Percentiles rank a stretch among this genome's conserved stretches.
These are phyloP conservation scores for Silurus lanzhouensis DNA, from an alignment of 2,797 vertebrate genomes.

Conservation along the genomic window DNA sequence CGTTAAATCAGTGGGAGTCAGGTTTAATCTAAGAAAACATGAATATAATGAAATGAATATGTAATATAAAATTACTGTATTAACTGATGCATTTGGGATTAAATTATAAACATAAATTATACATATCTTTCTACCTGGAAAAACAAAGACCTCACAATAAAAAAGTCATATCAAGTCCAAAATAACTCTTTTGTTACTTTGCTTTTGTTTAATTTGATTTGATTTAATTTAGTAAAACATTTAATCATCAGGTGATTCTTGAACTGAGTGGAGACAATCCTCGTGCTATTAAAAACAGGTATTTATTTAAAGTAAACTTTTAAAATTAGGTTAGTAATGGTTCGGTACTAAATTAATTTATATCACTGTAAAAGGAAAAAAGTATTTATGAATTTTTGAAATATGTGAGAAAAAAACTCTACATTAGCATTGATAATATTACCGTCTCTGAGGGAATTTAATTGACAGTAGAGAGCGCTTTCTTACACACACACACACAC, in stretches of 20 bases:
- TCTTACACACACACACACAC: background rate
- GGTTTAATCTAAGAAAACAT: background rate
- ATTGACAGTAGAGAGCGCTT: no score
- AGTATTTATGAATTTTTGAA: background rate
- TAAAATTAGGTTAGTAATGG: no score
- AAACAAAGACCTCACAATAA: background rate
- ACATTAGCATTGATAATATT: background rate
- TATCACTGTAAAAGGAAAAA: background rate
- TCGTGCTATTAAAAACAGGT: background rate
- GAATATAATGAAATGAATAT: no score
- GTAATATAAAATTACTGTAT: background rate
- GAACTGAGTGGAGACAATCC: background rate
- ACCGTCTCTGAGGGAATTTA: background rate
- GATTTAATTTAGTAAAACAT: background rate
- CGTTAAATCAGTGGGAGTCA: background rate
- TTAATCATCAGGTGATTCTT: background rate
- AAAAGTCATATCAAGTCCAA: background rate
- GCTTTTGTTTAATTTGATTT: background rate
- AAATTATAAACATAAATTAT: background rate
- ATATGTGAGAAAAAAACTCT: background rate
- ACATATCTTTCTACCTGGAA: background rate
- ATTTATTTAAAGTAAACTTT: slow-evolving; percentile 2
- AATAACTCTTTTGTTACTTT: background rate
- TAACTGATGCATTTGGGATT: background rate
- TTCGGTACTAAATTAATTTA: background rate